A percentile compares a stretch with the other conserved stretches of the same genome.
phyloP scores from a whole-genome alignment of 2,113 vertebrate species.

The Miniopterus natalensis region DNA sequence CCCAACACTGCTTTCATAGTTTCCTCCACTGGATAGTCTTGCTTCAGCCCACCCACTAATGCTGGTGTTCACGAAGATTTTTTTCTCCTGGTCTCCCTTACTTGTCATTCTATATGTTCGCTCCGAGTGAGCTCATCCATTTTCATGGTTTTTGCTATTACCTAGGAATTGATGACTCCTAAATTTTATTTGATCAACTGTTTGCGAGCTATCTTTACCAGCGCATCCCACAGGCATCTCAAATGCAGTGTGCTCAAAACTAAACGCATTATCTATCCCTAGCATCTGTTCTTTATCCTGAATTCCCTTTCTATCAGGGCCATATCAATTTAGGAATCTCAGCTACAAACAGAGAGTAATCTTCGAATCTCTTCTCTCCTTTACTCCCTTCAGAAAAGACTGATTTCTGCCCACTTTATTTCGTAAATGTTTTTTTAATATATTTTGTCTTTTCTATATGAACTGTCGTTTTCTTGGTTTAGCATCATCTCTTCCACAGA shows the following conservation, averaged over 20 bases:
- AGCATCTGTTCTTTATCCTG: neutral
- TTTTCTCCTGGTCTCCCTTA: neutral
- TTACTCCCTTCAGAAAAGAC: neutral
- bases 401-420: conserved; percentile 46
- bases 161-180: neutral
- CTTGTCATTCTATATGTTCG: neutral
- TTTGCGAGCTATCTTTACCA: neutral
- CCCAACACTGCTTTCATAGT: neutral
- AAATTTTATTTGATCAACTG: neutral
- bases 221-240: neutral
- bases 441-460: neutral
- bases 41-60: neutral
- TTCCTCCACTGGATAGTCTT: neutral
- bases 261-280: neutral
- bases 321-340: neutral
- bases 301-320: neutral
- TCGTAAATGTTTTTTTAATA: neutral
- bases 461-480: neutral
- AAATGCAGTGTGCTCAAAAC: conserved; percentile 12
- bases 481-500: neutral
- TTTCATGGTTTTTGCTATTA: neutral
- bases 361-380: neutral
- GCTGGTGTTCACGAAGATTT: neutral
- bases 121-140: neutral
- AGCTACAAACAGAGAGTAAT: neutral